Conservation (phyloP, 1,140 invertebrate species). For the Stegodyphus mimosarum region DNA sequence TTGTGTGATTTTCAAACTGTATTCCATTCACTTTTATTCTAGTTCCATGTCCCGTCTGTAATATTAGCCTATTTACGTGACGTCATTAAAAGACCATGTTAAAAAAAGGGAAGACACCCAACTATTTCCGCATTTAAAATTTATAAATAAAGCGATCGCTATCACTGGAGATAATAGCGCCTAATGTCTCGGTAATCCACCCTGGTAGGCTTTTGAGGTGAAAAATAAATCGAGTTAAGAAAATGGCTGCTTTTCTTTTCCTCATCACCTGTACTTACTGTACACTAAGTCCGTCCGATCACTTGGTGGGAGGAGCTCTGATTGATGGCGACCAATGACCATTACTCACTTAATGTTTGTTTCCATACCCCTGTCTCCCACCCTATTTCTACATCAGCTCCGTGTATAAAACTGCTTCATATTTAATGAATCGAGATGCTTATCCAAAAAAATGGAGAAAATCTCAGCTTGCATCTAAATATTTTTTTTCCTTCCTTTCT, state of each 20-base stretch:
- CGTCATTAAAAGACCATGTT: constrained; percentile 28
- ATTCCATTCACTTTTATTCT: too few relatives aligned
- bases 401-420: constrained; percentile 26
- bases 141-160: constrained; percentile 53
- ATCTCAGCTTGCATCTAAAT: constrained; percentile 49
- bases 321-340: constrained; percentile 52
- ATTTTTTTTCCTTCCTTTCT: constrained; percentile 14
- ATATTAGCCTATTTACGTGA: not conserved
- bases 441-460: constrained; percentile 14
- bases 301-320: constrained; percentile 28
- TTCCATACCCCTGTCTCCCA: constrained; percentile 19
- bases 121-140: constrained; percentile 57
- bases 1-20: too few relatives aligned
- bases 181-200: constrained; percentile 50
- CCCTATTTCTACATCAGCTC: not conserved
- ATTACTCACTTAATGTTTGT: constrained; percentile 60
- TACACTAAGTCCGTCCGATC: constrained; percentile 26
- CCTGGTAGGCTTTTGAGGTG: constrained; percentile 27
- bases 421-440: constrained; percentile 48
- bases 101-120: constrained; percentile 23
- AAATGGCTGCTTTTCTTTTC: constrained; percentile 38
- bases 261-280: constrained; percentile 24
- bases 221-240: constrained; percentile 57
- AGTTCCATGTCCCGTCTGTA: too few relatives aligned
- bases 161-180: constrained; percentile 44